Base-by-base conservation (phyloP, 1,140 invertebrate species). In the Gyrodactylus bullatarudis region DNA sequence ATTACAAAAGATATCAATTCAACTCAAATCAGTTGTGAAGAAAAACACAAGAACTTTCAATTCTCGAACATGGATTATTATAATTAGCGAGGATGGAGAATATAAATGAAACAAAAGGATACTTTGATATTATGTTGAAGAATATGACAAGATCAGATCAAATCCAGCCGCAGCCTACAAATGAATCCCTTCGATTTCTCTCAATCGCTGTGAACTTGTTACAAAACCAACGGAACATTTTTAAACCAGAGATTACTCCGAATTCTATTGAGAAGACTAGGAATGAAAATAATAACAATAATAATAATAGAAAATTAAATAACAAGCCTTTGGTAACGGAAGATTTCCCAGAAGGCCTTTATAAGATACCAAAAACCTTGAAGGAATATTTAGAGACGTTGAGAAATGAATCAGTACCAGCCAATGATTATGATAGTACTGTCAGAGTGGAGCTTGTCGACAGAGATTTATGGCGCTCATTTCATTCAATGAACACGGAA, bases 401-500 rank as follows among this genome's bases (percentile, higher is more conserved):
- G n/a, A 54, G 8, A 54, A 54, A 54, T n/a, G 34, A 54, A 8
- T n/a, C 8, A 16, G n/a, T 54, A 16, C 8, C n/a, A 54, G n/a
- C 8, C n/a, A 54, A 54, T 54, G 8, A 54, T 8, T 8, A 54
- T 75, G 87, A 89, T 76, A 89, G 92, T 79, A 89, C 92, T 81
- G 89, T 89, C 68, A 92, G 92, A 82, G 89, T 92, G 77, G 91
- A 88, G 26, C 85, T 95, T 72, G 91, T 94, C 82, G 87, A 88
- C 77, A 91, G 92, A 79, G 91, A 95, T 78, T 85, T 95, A 75
- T 95, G 91, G 91, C 89, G 92, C 82, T 91, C 91, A 82, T 95
- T 95, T 80, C 89, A 93, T 83, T 89, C 91, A 79, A 85, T 94
- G 74, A 89, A 89, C 78, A 95, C 91, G 74, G 91, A 94, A 74